Evolutionary conservation across 92 coral and sea anemone genomes (phyloP), one percentile per base, ranked within the genome.

Genomic region (Parazoanthus darwini): DNA sequence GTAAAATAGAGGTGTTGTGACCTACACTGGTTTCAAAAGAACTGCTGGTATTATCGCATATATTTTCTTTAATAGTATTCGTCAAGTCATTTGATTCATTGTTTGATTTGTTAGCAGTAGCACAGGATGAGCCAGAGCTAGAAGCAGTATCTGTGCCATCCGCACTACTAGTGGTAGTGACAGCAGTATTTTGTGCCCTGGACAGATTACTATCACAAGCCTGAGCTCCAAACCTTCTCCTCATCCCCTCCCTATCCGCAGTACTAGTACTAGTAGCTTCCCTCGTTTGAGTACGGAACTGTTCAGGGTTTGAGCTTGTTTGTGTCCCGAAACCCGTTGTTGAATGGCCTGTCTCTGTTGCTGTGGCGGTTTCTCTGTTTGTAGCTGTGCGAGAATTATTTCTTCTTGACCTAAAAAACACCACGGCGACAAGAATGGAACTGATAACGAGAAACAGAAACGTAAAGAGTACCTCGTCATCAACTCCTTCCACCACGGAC

Each of bases 401-500:
- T 76, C 91, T 88, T 68, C 86, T 88, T 8, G 81, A 65, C 74
- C 83, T 91, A 37, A 89, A 72, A 90, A 67, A 89, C 86, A 82
- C 88, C 26, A 89, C 29, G 20, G 92, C 77, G 73, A 92, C 75
- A 29, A 88, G 50, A 56, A 89, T 15, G 20, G 83, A 82, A 82
- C 87, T 74, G 59, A 89, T 74, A 37, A 93, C 77, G 18, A 92
- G 91, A 71, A 91, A 90, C 72, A 91, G 35, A 46, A 93, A 93
- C 36, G 94, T 91, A 26, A 95, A 56, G 29, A 97, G 82, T 46
- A 95, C 98, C 51, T 97, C 99, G 37, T 97, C 91, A 79, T 93
- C 96, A 44, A 97, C 94, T 89, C 99, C 99, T 91, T 97, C 99
- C 56, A 97, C 36, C 67, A 96, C 36, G 13, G 91, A 18, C 71